Percentiles rank a stretch among this genome's conserved stretches.
phyloP scores from a whole-genome alignment of 2,888 invertebrate species.

The Drosophila lutescens region DNA sequence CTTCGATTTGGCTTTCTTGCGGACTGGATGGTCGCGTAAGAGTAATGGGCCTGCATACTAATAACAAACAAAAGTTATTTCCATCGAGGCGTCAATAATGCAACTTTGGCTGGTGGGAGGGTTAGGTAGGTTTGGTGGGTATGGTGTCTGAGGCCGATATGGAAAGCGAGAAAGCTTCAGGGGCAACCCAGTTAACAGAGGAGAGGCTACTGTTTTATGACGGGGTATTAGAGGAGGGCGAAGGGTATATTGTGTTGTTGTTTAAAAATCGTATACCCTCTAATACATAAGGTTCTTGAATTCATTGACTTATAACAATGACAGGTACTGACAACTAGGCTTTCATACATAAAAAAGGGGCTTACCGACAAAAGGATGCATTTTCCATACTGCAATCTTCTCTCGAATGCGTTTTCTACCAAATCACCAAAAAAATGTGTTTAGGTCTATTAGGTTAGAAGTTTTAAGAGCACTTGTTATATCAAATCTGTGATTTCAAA shows the following conservation, averaged over 20 bases:
- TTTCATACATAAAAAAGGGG: too few species aligned
- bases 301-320: too few species aligned
- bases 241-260: constrained; percentile 10
- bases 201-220: constrained; percentile 46
- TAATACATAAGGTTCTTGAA: too few species aligned
- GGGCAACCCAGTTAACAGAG: constrained; percentile 72
- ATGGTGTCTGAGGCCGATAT: constrained; percentile 52
- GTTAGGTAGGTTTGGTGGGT: constrained; percentile 22
- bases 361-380: too few species aligned
- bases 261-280: too few species aligned
- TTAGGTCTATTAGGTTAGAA: too few species aligned
- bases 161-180: constrained; percentile 78
- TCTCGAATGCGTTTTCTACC: too few species aligned
- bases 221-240: neutral
- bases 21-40: constrained; percentile 61
- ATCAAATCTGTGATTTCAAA: too few species aligned
- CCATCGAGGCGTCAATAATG: constrained; percentile 67
- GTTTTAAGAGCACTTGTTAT: too few species aligned
- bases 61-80: constrained; percentile 70
- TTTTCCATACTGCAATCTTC: too few species aligned
- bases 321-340: too few species aligned
- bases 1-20: constrained; percentile 65
- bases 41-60: constrained; percentile 70
- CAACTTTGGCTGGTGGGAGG: constrained; percentile 48
- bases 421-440: too few species aligned